phyloP scores from a whole-genome alignment of 2,113 vertebrate species.

The Oreocharis arfaki region DNA sequence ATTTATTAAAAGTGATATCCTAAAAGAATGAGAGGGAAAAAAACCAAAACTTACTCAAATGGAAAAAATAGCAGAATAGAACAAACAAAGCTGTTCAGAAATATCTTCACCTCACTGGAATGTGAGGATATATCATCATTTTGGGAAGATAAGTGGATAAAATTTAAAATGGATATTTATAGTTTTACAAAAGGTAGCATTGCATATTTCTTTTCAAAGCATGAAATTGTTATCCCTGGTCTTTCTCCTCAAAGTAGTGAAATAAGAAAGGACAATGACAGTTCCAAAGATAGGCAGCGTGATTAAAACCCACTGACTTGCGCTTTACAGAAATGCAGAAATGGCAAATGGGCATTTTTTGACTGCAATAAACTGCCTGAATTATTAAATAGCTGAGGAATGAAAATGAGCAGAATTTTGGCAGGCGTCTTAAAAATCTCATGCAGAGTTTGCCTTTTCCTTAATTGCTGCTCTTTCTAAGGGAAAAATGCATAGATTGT shows the following conservation, averaged over 20 bases:
- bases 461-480: slow-evolving; percentile 35
- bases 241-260: not conserved
- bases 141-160: not conserved
- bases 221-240: not conserved
- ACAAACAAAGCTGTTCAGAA: not conserved
- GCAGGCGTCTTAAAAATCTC: not conserved
- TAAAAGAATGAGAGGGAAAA: not conserved
- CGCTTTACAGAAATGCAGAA: slow-evolving; percentile 20
- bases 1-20: not conserved
- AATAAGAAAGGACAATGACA: not conserved
- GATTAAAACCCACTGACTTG: slow-evolving; percentile 34
- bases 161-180: not conserved
- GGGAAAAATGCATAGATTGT: not conserved
- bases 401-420: slow-evolving; percentile 35
- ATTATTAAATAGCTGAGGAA: slow-evolving; percentile 59
- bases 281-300: not conserved
- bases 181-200: not conserved
- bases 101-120: not conserved
- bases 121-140: not conserved
- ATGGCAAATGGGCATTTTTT: slow-evolving; percentile 28
- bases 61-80: not conserved
- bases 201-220: not conserved
- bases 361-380: slow-evolving; percentile 3
- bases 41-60: not conserved
- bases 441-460: slow-evolving; percentile 21